Evolutionary conservation across 2,113 vertebrate genomes (phyloP), one percentile per base, ranked within the genome.

Genomic region (Otocyon megalotis): DNA sequence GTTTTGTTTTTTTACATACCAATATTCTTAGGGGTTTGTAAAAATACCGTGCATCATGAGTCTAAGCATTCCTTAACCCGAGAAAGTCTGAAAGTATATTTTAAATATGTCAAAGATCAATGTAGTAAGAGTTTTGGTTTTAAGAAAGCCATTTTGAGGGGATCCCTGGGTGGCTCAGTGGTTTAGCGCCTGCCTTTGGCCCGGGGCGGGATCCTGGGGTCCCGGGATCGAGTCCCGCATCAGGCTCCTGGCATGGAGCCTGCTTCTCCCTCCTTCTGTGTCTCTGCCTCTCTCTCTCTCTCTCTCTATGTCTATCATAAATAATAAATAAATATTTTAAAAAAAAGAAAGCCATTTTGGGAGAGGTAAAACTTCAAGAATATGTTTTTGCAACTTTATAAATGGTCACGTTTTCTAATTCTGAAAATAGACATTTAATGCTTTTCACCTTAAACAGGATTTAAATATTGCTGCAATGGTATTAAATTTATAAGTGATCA

Each of bases 51-150:
- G 37, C 9, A 50, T 26, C 56, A 37, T 37, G 35, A 74, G 37
- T 87, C 53, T 69, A 96, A 90, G 13, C 74, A 63, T 56, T 90
- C 22, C 32, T 32, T 16, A 53, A 79, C 32, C 32, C 12, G 15
- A 87, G 24, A 32, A 74, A 65, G 12, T 91, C 50, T 83, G 35
- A 77, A 37, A 76, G 63, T 17, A 43, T 62, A 62, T 43, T 83
- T 83, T 77, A 91, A 94, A 87, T 65, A 94, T 63, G 32, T 16
- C 32, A 88, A 65, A 80, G 62, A 90, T 85, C 28, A 89, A 71
- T 62, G 15, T 8, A 74, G 13, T 77, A 7, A 72, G 56, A 54
- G 0, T n/a, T 74, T 12, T 53, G 22, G 53, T 69, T 67, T 89
- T 93, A 90, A 96, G 80, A 77, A 65, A 85, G 16, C 10, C 35